Evolutionary conservation across 2,888 invertebrate species (phyloP).

Genomic region (Helobdella robusta): DNA sequence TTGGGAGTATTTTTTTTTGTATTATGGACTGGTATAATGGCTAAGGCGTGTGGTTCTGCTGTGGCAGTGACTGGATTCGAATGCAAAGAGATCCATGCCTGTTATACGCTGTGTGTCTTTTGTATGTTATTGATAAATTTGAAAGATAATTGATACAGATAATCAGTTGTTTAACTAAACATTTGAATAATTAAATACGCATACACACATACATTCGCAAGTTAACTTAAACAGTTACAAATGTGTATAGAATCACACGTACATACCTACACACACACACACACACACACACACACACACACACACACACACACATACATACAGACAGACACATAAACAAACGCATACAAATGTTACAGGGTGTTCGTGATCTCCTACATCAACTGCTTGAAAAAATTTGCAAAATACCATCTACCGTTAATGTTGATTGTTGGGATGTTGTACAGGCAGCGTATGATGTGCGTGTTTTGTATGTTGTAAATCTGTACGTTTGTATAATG

Average conservation of each 20-base stretch:
- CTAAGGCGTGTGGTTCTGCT: not conserved
- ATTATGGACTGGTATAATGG: not conserved
- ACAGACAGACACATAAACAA: not conserved
- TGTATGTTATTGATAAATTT: not conserved
- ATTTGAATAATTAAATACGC: too few relatives aligned
- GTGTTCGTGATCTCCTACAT: constrained; percentile 50
- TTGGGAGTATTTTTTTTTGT: not conserved
- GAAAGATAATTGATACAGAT: too few relatives aligned
- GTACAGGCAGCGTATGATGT: constrained; percentile 66
- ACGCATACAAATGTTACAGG: constrained; percentile 42
- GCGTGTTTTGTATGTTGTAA: constrained; percentile 7
- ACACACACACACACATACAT: not conserved
- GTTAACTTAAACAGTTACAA: too few relatives aligned
- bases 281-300: constrained; percentile 14
- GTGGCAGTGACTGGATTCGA: not conserved
- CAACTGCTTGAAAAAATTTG: constrained; percentile 70
- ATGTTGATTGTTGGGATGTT: constrained; percentile 71
- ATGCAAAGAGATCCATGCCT: too few relatives aligned
- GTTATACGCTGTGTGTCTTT: too few relatives aligned
- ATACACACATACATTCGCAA: too few relatives aligned
- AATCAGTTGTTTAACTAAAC: too few relatives aligned
- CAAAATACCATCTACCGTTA: constrained; percentile 66
- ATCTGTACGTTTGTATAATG: too few relatives aligned
- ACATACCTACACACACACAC: constrained; percentile 13
- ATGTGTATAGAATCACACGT: too few relatives aligned